Evolutionary conservation across 2,113 vertebrate genomes (phyloP), one percentile per base, ranked within the genome.

Genomic region (Gila orcuttii): DNA sequence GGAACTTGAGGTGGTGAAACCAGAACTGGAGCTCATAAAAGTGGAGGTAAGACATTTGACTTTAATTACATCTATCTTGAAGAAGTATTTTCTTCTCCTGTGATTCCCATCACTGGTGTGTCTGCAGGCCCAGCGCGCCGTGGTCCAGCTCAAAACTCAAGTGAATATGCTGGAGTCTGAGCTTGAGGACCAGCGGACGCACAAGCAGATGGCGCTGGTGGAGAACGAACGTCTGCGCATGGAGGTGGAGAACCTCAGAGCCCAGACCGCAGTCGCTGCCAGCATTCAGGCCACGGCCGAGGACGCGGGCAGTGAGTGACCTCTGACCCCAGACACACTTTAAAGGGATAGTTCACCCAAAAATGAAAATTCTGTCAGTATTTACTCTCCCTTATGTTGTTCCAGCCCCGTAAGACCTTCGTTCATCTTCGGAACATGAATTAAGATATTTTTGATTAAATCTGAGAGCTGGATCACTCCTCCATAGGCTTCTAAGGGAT

Each of bases 251-350:
- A 93, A 96, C 60, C 91, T 98, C 76, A 95, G 96, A 76, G 91
- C 91, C 80, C 92, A 93, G 52, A 94, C 93, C 0, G 95, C 96
- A 0, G 95, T 96, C 88, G 96, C 95, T 0, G 96, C 96, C 78
- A 97, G 97, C 45, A 96, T 96, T 0, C 97, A 98, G 93, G 93
- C 96, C 71, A 97, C 96, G 78, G 93, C 95, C 83, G 97, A 97
- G 0, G 97, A 98, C 91, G 96, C 97, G 0, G 97, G 98, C 85
- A 90, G 97, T 99, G 92, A 97, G 96, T 64, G 42, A 21, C 59
- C 17, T 66, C n/a, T 75, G 28, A 55, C 13, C 19, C 23, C 25
- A 39, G 1, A 25, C 9, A 19, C 6, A 12, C n/a, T 42, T 21
- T 52, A 28, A 28, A 28, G 28, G 28, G 28, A 28, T 28, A 28